Conservation (phyloP, 64 coral and sea anemone species). For the Stichodactyla mertensii region DNA sequence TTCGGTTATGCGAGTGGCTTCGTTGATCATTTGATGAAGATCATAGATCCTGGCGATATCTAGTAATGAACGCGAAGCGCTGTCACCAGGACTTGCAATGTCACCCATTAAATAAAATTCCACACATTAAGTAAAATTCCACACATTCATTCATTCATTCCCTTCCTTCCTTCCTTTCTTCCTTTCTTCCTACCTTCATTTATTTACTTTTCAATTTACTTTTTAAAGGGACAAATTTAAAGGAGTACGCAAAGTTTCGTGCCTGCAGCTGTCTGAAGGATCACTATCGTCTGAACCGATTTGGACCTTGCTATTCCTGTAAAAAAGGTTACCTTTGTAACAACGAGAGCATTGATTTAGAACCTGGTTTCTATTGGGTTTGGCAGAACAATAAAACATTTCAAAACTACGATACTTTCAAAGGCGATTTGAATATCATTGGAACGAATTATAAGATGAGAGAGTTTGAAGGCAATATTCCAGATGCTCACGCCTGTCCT, state of each 20-base stretch:
- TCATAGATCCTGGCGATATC: too few species aligned
- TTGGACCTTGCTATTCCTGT: conserved; percentile 18
- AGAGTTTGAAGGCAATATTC: conserved; percentile 10
- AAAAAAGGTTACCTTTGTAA: not conserved
- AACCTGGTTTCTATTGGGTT: conserved; percentile 36
- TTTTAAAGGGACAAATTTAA: not conserved
- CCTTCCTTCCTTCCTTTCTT: too few species aligned
- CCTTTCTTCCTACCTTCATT: too few species aligned
- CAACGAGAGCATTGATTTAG: not conserved
- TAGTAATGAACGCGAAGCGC: too few species aligned
- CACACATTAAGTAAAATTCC: too few species aligned
- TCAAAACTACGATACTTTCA: conserved; percentile 7
- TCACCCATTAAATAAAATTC: too few species aligned
- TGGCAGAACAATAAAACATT: conserved; percentile 9
- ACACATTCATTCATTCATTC: too few species aligned
- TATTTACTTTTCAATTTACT: too few species aligned
- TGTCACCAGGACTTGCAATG: too few species aligned
- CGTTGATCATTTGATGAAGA: too few species aligned
- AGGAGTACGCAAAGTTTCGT: conserved; percentile 7
- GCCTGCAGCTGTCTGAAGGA: conserved; percentile 27
- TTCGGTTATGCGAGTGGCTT: too few species aligned
- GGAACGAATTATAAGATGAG: not conserved
- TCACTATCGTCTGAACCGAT: conserved; percentile 42
- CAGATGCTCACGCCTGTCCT: conserved; percentile 16
- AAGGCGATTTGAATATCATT: not conserved